Conservation (phyloP, 2,888 invertebrate genomes). For the Tridacna crocea region DNA sequence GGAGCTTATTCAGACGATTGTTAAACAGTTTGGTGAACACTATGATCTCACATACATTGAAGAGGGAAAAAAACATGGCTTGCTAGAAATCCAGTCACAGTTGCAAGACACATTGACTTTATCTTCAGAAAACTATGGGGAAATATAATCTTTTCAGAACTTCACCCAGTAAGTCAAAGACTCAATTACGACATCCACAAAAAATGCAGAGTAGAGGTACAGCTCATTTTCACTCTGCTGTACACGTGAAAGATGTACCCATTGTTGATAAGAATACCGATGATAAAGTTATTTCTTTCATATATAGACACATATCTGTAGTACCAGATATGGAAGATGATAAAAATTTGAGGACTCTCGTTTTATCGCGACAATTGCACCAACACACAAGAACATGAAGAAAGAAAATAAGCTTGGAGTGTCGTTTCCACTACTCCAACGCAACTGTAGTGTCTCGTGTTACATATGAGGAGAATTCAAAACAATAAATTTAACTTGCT, state of each 20-base stretch:
- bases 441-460: slow-evolving; percentile 26
- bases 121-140: slow-evolving; percentile 33
- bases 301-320: slow-evolving; percentile 29
- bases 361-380: slow-evolving; percentile 40
- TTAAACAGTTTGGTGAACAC: slow-evolving; percentile 35
- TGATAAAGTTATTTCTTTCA: slow-evolving; percentile 36
- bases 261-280: slow-evolving; percentile 43
- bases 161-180: slow-evolving; percentile 54
- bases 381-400: slow-evolving; percentile 51
- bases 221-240: slow-evolving; percentile 55
- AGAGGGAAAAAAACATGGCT: slow-evolving; percentile 43
- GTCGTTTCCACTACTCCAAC: slow-evolving; percentile 32
- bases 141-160: slow-evolving; percentile 45
- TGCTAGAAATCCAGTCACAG: slow-evolving; percentile 55
- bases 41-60: slow-evolving; percentile 16
- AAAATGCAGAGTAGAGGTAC: slow-evolving; percentile 55
- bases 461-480: slow-evolving; percentile 29
- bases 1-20: slow-evolving; percentile 42
- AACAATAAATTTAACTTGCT: background rate
- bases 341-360: slow-evolving; percentile 26
- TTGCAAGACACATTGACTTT: slow-evolving; percentile 54
- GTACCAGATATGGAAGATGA: slow-evolving; percentile 39
- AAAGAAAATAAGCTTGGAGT: slow-evolving; percentile 38
- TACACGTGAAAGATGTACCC: slow-evolving; percentile 52
- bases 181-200: slow-evolving; percentile 47